Percentiles rank a stretch among this genome's conserved stretches.
Evolutionary conservation across 2,797 vertebrate species (phyloP).

Genomic region (Mormyrops attenuatus): DNA sequence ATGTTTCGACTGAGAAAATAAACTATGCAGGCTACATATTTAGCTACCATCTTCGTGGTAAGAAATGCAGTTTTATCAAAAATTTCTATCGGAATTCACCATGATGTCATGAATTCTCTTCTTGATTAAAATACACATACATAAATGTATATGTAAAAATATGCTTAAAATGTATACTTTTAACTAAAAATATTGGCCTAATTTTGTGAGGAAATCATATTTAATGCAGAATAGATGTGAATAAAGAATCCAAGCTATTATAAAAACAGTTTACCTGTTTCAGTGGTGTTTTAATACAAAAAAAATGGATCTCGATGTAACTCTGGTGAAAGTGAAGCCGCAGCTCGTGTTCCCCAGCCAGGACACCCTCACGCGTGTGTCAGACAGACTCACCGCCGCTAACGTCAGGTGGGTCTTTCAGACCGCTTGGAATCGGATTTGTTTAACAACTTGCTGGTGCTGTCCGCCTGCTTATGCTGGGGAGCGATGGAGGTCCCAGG

Average conservation of each 20-base stretch:
- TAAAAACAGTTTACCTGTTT: neutral
- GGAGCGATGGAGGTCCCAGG: constrained; percentile 59
- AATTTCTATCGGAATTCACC: neutral
- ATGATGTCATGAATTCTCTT: neutral
- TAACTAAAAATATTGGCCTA: neutral
- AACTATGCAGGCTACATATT: neutral
- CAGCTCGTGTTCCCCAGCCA: neutral
- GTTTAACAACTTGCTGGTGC: constrained; percentile 51
- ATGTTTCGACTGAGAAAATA: neutral
- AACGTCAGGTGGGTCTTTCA: constrained; percentile 42
- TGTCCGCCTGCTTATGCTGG: constrained; percentile 48
- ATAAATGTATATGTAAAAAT: neutral
- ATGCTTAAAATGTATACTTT: neutral
- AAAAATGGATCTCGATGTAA: neutral
- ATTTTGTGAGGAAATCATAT: neutral
- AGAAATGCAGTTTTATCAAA: neutral
- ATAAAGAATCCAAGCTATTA: neutral
- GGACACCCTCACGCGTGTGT: neutral
- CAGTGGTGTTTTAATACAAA: neutral
- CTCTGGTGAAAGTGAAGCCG: neutral
- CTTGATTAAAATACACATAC: neutral
- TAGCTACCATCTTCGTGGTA: neutral
- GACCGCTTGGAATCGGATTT: constrained; percentile 55
- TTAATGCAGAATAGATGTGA: neutral
- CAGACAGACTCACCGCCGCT: constrained; percentile 43